A percentile compares a stretch with the other conserved stretches of the same genome.
Evolutionary conservation across 2,888 invertebrate genomes (phyloP).

Genomic region (Ophion ventricosus): DNA sequence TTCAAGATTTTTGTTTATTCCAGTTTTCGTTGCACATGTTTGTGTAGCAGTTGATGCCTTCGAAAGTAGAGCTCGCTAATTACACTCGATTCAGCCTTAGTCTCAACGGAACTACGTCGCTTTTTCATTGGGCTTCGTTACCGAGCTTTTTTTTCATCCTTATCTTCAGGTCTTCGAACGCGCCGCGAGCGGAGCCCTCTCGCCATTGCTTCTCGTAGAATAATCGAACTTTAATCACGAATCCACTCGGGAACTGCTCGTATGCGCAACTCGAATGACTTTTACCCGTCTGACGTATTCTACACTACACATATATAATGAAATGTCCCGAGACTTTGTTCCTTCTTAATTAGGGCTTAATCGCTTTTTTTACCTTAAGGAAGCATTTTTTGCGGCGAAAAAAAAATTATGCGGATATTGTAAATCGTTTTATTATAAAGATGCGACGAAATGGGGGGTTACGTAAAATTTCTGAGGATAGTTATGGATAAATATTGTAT

Average conservation of each 20-base stretch:
- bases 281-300: not conserved
- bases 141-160: conserved; percentile 23
- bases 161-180: conserved; percentile 38
- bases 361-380: not conserved
- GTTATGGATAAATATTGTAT: not conserved
- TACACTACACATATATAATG: not conserved
- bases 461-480: not conserved
- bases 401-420: not conserved
- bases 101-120: conserved; percentile 23
- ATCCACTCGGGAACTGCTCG: conserved; percentile 27
- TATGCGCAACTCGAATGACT: conserved; percentile 3
- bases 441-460: not conserved
- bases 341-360: conserved; percentile 24
- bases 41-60: not conserved
- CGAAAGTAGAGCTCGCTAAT: conserved; percentile 9
- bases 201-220: conserved; percentile 28
- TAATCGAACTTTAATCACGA: conserved; percentile 57
- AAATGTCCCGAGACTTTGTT: conserved; percentile 9
- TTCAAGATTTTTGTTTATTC: not conserved
- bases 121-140: conserved; percentile 28
- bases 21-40: not conserved
- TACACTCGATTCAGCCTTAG: not conserved
- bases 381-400: not conserved
- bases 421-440: not conserved
- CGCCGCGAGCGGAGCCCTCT: conserved; percentile 22